Evolutionary conservation across 2,888 invertebrate species (phyloP), one percentile per base, ranked within the genome.

Genomic region (Lymantria monacha): DNA sequence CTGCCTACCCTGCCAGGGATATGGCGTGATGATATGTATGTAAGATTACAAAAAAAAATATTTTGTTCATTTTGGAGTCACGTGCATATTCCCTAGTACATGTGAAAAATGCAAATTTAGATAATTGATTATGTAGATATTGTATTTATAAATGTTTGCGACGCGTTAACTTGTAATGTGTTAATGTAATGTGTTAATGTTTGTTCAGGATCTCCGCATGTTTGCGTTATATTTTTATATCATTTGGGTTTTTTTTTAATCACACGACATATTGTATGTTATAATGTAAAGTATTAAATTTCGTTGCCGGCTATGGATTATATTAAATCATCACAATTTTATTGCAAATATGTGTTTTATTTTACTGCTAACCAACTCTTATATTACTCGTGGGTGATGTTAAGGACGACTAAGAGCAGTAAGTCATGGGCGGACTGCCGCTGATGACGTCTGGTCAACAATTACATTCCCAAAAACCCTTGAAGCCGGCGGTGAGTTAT

Each of bases 281-380:
- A 47, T 63, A 66, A 14, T 67, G 63, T 71, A 57, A 69, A 69
- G 70, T 66, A 71, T 71, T 66, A 62, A 60, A 76, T 77, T 85
- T 64, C 72, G 79, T 83, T 83, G 80, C 83, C 77, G 80, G 81
- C 81, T 86, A 83, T 83, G 81, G 82, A 85, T 81, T 85, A 79
- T 81, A 88, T 72, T 85, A 88, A 87, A 86, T 81, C 85, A 87
- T 88, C 86, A 87, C 87, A 87, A 85, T 84, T 84, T 83, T 84
- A 83, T 76, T 78, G 70, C 66, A 50, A 50, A 11, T 65, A 57
- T 66, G 57, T 79, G 77, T 83, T 63, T 67, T 74, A 13, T n/a
- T n/a, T n/a, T n/a, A n/a, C n/a, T n/a, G n/a, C n/a, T n/a, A n/a
- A n/a, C n/a, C n/a, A n/a, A n/a, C n/a, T n/a, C n/a, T n/a, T n/a